Evolutionary conservation across 2,888 invertebrate species (phyloP).

Genomic region (Chrysolina haemoptera): DNA sequence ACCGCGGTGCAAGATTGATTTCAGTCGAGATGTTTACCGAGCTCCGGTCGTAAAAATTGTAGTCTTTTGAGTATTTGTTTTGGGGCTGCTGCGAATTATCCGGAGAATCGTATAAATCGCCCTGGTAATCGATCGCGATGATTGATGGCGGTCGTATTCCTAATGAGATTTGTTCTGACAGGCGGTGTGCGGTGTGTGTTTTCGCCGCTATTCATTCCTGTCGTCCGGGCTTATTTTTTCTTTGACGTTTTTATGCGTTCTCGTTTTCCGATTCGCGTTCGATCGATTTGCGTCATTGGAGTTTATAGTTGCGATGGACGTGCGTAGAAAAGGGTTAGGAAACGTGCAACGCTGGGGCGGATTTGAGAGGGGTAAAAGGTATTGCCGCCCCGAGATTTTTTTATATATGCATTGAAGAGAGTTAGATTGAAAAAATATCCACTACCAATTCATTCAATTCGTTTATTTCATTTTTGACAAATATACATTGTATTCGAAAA

Average conservation of each 20-base stretch:
- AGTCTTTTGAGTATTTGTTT: slow-evolving; percentile 39
- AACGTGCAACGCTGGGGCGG: no score
- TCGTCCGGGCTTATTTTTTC: slow-evolving; percentile 8
- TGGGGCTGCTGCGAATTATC: slow-evolving; percentile 27
- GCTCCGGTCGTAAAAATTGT: slow-evolving; percentile 36
- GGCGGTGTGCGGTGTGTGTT: slow-evolving; percentile 12
- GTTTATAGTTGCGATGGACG: no score
- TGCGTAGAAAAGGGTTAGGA: no score
- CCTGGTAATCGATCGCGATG: slow-evolving; percentile 17
- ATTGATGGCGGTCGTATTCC: slow-evolving; percentile 16
- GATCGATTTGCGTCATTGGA: not conserved
- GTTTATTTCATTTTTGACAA: no score
- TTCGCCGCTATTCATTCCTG: slow-evolving; percentile 10
- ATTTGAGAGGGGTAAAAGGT: no score
- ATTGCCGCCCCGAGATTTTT: no score
- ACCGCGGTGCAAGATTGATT: slow-evolving; percentile 42
- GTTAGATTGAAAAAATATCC: no score
- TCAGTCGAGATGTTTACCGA: slow-evolving; percentile 31
- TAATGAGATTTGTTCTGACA: slow-evolving; percentile 20
- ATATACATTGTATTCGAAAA: no score
- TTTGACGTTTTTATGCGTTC: slow-evolving; percentile 3
- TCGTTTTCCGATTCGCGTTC: slow-evolving; percentile 5
- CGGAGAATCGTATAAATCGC: slow-evolving; percentile 35
- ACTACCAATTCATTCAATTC: no score
- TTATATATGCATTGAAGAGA: no score